Percentiles rank a stretch among this genome's conserved stretches.
Conservation (phyloP, 2,113 vertebrate genomes). For the Leiothrix lutea region DNA sequence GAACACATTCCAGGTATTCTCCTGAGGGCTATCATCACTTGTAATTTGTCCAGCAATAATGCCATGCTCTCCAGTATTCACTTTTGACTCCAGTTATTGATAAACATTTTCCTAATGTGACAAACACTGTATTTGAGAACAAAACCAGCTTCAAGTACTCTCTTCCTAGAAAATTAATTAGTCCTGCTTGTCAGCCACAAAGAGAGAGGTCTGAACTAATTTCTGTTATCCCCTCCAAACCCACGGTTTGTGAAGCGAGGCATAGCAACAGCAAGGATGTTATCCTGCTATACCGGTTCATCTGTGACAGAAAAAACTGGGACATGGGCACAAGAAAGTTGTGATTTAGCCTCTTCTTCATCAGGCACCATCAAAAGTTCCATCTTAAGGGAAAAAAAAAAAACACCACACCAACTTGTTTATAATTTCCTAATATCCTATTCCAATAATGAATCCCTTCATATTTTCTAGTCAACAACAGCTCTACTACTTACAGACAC, state of each 20-base stretch:
- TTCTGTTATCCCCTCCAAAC: neutral
- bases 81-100: neutral
- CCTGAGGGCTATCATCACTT: neutral
- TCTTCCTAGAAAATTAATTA: neutral
- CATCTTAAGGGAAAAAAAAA: neutral
- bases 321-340: neutral
- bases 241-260: fast-evolving
- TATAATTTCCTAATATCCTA: neutral
- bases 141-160: neutral
- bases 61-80: fast-evolving
- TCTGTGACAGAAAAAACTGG: neutral
- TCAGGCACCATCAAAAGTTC: neutral
- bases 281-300: neutral
- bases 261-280: neutral
- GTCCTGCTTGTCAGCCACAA: neutral
- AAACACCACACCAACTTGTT: neutral
- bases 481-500: neutral
- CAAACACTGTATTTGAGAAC: neutral
- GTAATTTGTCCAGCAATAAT: neutral
- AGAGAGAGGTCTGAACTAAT: neutral
- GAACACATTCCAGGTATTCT: neutral
- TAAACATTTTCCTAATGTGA: neutral
- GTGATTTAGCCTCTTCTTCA: neutral
- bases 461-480: neutral
- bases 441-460: neutral